Evolutionary conservation across 2,797 vertebrate species (phyloP).

Genomic region (Cossypha niveicapilla): DNA sequence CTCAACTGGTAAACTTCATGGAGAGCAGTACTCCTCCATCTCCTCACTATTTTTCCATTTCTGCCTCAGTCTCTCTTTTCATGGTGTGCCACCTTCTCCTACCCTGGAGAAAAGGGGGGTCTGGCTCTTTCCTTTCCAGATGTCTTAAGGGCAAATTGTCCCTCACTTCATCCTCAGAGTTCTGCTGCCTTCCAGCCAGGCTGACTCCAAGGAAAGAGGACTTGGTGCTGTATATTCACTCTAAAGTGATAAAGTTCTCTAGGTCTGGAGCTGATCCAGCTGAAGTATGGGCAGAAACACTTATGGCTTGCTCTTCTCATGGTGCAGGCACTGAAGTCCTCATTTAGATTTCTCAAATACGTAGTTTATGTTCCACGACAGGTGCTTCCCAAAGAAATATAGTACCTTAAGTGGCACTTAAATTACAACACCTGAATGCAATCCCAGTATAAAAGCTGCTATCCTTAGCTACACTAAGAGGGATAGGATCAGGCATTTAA

Average conservation of each 20-base stretch:
- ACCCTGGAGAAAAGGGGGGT: not conserved
- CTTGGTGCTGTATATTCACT: not conserved
- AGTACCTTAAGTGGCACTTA: not conserved
- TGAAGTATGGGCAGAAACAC: not conserved
- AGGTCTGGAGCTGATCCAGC: not conserved
- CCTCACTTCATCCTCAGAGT: not conserved
- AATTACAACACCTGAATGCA: not conserved
- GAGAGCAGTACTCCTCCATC: not conserved
- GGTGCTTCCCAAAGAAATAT: not conserved
- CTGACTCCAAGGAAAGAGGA: not conserved
- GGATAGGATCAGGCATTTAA: not conserved
- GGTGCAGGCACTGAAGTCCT: not conserved
- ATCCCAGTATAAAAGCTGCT: not conserved
- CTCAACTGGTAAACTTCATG: not conserved
- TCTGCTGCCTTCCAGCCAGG: not conserved
- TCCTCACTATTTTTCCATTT: not conserved
- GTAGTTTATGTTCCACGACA: not conserved
- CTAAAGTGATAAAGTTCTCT: not conserved
- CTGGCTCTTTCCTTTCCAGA: not conserved
- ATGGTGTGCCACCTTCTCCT: not conserved
- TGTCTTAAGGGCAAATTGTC: not conserved
- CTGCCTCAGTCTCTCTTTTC: not conserved
- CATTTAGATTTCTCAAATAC: not conserved
- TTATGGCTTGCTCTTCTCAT: fast-evolving
- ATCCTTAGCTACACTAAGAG: not conserved